Evolutionary conservation across 2,888 invertebrate genomes (phyloP).

Genomic region (Entomobrya multifasciata): DNA sequence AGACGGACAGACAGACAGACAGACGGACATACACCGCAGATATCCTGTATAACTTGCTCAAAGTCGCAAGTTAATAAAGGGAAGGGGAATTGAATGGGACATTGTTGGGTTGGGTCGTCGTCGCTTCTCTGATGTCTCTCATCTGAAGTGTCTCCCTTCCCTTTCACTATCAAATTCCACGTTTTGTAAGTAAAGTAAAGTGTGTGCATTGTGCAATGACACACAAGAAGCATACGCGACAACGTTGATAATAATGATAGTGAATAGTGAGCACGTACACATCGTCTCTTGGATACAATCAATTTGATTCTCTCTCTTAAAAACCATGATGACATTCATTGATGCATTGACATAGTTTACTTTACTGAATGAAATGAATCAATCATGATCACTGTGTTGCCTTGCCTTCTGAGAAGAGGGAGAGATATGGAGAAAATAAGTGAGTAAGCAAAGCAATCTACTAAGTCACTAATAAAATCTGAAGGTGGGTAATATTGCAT

Average conservation of each 20-base stretch:
- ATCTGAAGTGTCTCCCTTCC: neutral
- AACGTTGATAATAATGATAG: neutral
- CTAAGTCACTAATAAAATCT: neutral
- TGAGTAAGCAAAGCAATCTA: neutral
- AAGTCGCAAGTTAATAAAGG: too few relatives aligned
- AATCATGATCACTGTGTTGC: conserved; percentile 35
- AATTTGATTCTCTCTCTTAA: neutral
- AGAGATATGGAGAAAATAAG: neutral
- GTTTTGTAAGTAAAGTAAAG: too few relatives aligned
- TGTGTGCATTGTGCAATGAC: neutral
- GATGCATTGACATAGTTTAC: conserved; percentile 30
- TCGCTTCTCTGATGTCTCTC: too few relatives aligned
- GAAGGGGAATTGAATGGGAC: conserved; percentile 16
- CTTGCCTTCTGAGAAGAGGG: too few relatives aligned
- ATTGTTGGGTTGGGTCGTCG: neutral
- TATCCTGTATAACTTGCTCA: too few relatives aligned
- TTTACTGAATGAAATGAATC: conserved; percentile 30
- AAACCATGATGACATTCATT: conserved; percentile 17
- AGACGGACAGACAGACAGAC: too few relatives aligned
- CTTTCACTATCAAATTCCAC: neutral
- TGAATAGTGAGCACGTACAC: too few relatives aligned
- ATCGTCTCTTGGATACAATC: neutral
- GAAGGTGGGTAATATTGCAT: neutral
- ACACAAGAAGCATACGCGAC: neutral
- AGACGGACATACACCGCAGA: too few relatives aligned